Conservation (phyloP, 1,140 invertebrate species). For the Dinothrombium tinctorium region DNA sequence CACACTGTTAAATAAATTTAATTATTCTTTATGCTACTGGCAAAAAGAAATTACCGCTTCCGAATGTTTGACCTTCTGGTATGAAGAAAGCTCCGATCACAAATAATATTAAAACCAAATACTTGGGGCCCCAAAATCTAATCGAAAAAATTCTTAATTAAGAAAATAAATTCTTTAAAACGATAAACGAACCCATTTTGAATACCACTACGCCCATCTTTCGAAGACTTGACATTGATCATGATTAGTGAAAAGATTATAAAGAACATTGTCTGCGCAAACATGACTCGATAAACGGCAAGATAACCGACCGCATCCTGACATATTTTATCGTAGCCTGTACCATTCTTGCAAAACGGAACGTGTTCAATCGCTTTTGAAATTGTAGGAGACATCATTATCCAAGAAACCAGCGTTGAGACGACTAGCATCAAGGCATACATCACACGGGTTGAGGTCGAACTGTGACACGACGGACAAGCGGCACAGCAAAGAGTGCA, state of each 20-base stretch:
- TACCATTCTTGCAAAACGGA: constrained; percentile 37
- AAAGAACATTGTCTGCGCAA: constrained; percentile 81
- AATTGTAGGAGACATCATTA: constrained; percentile 72
- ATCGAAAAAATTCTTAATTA: constrained; percentile 3
- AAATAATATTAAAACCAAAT: constrained; percentile 71
- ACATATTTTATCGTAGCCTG: constrained; percentile 26
- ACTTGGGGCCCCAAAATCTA: constrained; percentile 96
- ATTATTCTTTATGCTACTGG: background rate
- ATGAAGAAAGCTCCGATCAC: constrained; percentile 94
- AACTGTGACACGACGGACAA: constrained; percentile 87
- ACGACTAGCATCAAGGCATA: constrained; percentile 81
- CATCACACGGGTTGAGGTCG: constrained; percentile 84
- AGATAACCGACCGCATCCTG: constrained; percentile 61
- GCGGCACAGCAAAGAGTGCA: constrained; percentile 86
- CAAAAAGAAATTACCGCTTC: constrained; percentile 17
- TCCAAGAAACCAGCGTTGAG: constrained; percentile 62
- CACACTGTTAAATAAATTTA: constrained; percentile 32
- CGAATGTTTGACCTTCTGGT: constrained; percentile 45
- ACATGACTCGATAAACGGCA: constrained; percentile 75
- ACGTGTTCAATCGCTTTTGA: constrained; percentile 56
- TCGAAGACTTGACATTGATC: constrained; percentile 75
- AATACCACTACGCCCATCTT: constrained; percentile 70
- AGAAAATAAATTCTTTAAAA: constrained; percentile 8
- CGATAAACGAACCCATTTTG: constrained; percentile 66
- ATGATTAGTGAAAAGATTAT: constrained; percentile 72